Base-by-base conservation (phyloP, 2,888 invertebrate species). In the Drepana falcataria region DNA sequence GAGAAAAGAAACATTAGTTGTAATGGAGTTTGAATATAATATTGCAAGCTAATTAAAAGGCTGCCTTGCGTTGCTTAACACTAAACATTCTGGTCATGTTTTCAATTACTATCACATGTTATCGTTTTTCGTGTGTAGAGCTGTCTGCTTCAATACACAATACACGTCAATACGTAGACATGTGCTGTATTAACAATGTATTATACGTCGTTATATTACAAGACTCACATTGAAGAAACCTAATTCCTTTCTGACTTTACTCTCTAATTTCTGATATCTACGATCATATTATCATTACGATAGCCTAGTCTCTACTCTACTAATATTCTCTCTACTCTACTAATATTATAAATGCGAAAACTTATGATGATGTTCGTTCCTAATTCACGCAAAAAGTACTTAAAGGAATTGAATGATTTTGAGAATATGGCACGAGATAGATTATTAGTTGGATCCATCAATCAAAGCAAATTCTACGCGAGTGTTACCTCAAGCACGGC, bases 91-190 rank as follows among this genome's bases (percentile, higher is more conserved):
- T 57, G 64, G 70, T 67, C 74, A 66, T 73, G 75, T 75, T 71
- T 71, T 75, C 71, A 78, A 78, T 77, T 74, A 75, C 67, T 63
- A 61, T 55, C 66, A 65, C 59, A 64, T 71, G 44, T 44, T 44
- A 67, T 66, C 60, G 66, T 73, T 64, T 71, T 68, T 71, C 68
- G 66, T 66, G 58, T 64, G 64, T 53, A 63, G 59, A 67, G 53
- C 56, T 52, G 55, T 58, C 58, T 55, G 53, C 56, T 9, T 9
- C 7, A 44, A 44, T 44, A 44, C 44, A 9, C 44, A 9, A 44
- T 44, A 44, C 44, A 9, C 44, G 9, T 44, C 4, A 3, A 44
- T 44, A 9, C 9, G 44, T 44, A 44, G 7, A 9, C 9, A 44
- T 9, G 9, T 9, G 9, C 9, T 44, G 9, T 44, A 44, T 44